phyloP scores from a whole-genome alignment of 2,888 invertebrate species.

The Lacanobia oleracea region DNA sequence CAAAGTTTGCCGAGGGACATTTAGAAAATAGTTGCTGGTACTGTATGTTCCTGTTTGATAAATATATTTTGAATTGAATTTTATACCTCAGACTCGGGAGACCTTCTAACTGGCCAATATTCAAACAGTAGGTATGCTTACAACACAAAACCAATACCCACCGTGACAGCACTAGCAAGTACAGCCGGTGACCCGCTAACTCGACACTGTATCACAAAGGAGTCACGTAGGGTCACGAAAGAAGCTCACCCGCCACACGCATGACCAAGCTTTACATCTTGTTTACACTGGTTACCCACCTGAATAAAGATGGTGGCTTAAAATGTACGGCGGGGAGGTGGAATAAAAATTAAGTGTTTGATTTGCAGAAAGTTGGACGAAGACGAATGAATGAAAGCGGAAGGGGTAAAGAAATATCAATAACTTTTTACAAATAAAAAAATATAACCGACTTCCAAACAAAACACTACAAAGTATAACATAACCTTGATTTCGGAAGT shows the following conservation, averaged over 20 bases:
- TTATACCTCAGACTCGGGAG: too few species aligned
- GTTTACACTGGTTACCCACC: conserved; percentile 62
- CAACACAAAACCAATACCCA: conserved; percentile 25
- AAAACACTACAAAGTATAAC: too few species aligned
- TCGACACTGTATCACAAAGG: conserved; percentile 58
- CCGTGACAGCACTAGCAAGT: conserved; percentile 23
- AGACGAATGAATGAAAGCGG: neutral
- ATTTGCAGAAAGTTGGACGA: neutral
- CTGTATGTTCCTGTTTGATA: too few species aligned
- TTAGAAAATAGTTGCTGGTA: too few species aligned
- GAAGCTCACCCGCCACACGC: conserved; percentile 66
- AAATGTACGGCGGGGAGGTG: conserved; percentile 1
- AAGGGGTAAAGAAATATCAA: neutral
- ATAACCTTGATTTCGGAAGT: too few species aligned
- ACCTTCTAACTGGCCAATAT: neutral
- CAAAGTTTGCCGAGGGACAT: too few species aligned
- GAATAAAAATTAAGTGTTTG: neutral
- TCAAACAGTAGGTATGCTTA: neutral
- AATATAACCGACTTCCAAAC: too few species aligned
- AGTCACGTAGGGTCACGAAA: conserved; percentile 70
- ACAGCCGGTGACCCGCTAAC: conserved; percentile 48
- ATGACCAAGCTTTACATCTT: conserved; percentile 65
- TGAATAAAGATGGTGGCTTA: conserved; percentile 56
- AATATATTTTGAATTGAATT: too few species aligned
- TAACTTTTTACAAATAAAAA: too few species aligned